Conservation (phyloP, 1,140 invertebrate species). For the Penaeus vannamei region DNA sequence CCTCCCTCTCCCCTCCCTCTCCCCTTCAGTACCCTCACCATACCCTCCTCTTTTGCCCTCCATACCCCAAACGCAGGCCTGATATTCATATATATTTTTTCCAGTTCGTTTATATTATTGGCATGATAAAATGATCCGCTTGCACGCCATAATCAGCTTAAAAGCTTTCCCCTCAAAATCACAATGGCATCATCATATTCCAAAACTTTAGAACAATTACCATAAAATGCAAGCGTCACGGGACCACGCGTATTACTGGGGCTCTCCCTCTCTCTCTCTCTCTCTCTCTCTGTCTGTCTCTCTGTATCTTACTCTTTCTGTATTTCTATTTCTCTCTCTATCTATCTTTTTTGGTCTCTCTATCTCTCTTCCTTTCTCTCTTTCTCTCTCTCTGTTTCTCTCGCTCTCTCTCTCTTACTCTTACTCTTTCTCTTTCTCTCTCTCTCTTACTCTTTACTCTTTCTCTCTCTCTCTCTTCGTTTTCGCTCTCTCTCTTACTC, state of each 20-base stretch:
- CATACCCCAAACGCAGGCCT: no score
- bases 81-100: no score
- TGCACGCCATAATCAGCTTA: conserved; percentile 42
- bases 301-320: neutral
- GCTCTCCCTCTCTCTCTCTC: neutral
- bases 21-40: neutral
- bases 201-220: conserved; percentile 35
- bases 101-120: conserved; percentile 1
- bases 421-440: no score
- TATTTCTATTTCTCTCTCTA: neutral
- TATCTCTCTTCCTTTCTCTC: no score
- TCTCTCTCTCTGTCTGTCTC: conserved; percentile 20
- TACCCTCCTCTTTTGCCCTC: neutral
- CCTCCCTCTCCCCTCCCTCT: no score
- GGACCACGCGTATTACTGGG: neutral
- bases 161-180: conserved; percentile 42
- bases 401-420: no score
- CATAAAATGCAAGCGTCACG: conserved; percentile 27
- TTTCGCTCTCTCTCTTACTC: no score
- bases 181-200: conserved; percentile 40
- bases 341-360: neutral
- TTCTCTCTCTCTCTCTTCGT: no score
- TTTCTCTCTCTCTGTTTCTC: no score
- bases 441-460: no score
- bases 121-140: conserved; percentile 27